Percentiles rank a stretch among this genome's conserved stretches.
Conservation (phyloP, 2,888 invertebrate genomes). For the Pammene aurita region DNA sequence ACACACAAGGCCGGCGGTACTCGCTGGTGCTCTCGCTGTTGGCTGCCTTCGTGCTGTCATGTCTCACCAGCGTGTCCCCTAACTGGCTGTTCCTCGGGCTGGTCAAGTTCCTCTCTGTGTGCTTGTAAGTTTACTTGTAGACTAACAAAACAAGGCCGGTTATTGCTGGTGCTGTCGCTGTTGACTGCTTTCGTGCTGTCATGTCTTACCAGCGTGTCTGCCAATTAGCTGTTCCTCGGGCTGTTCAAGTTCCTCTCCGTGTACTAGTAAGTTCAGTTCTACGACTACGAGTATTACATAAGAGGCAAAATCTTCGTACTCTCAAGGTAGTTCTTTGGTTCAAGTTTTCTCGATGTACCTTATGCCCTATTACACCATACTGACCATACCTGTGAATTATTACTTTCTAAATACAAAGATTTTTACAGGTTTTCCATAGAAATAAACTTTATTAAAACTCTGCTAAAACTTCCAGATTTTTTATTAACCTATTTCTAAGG, state of each 20-base stretch:
- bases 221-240: slow-evolving; percentile 71
- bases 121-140: slow-evolving; percentile 68
- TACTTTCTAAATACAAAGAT: no score
- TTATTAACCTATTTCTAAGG: no score
- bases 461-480: no score
- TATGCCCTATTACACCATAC: no score
- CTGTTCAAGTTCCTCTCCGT: slow-evolving; percentile 72
- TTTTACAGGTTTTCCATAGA: no score
- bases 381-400: no score
- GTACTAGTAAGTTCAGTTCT: slow-evolving; percentile 69
- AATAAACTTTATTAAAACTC: no score
- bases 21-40: slow-evolving; percentile 68
- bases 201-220: slow-evolving; percentile 68
- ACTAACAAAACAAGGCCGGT: slow-evolving; percentile 59
- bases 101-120: slow-evolving; percentile 72
- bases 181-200: slow-evolving; percentile 67
- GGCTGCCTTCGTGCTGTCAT: slow-evolving; percentile 67
- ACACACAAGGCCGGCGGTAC: slow-evolving; percentile 69
- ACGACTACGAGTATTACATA: no score
- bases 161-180: slow-evolving; percentile 67
- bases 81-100: slow-evolving; percentile 71
- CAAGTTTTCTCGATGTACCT: no score
- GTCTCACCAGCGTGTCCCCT: slow-evolving; percentile 68
- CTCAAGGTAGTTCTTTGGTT: no score
- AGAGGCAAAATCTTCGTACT: no score